phyloP scores from a whole-genome alignment of 2,888 invertebrate species.

The Busseola fusca region DNA sequence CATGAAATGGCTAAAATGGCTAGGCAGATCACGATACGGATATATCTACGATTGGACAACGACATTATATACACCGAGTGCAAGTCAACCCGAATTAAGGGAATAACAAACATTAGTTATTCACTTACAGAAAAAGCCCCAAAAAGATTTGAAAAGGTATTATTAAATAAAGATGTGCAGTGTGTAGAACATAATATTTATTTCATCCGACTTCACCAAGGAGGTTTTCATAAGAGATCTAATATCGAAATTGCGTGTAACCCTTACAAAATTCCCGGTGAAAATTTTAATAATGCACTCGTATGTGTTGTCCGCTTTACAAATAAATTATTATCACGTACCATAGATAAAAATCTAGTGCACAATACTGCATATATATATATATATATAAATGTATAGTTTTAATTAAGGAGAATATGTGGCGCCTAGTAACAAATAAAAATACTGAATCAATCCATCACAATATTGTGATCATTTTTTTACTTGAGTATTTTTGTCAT shows the following conservation, averaged over 20 bases:
- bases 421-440: not conserved
- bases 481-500: not conserved
- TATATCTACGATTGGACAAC: not conserved
- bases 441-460: not conserved
- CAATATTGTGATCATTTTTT: not conserved
- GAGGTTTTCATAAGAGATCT: not conserved
- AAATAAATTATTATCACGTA: not conserved
- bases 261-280: not conserved
- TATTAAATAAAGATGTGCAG: slow-evolving; percentile 1
- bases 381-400: not conserved
- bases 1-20: not conserved
- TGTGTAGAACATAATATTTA: slow-evolving; percentile 12
- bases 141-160: not conserved
- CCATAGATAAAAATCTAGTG: no score
- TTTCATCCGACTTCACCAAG: not conserved
- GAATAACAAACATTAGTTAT: not conserved
- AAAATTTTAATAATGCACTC: slow-evolving; percentile 4
- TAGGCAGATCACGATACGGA: not conserved
- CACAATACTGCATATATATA: no score
- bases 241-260: not conserved
- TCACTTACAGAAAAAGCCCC: not conserved
- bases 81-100: slow-evolving; percentile 4
- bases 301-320: not conserved
- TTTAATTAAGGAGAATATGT: not conserved
- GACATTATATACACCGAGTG: not conserved